A percentile compares a stretch with the other conserved stretches of the same genome.
phyloP scores from a whole-genome alignment of 2,113 vertebrate species.

The Piaya cayana region DNA sequence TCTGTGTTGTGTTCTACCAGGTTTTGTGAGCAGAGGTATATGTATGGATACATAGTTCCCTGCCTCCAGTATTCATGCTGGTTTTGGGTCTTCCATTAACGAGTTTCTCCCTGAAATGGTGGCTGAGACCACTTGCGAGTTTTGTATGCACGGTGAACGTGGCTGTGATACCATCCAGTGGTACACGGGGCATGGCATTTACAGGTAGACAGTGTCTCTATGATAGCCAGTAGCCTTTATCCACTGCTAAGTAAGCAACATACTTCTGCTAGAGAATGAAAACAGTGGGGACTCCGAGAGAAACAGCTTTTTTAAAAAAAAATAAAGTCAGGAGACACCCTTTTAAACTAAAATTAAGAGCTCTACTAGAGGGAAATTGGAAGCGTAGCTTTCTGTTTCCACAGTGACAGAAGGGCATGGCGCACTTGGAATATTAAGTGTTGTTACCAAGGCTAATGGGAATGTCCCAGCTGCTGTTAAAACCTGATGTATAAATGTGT shows the following conservation, averaged over 20 bases:
- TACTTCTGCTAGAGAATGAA: background rate
- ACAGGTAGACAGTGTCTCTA: background rate
- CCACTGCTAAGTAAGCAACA: background rate
- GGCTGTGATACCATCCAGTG: background rate
- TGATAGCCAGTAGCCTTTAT: background rate
- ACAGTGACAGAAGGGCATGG: background rate
- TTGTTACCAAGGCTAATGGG: background rate
- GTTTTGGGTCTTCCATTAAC: background rate
- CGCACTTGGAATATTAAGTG: background rate
- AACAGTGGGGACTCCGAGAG: background rate
- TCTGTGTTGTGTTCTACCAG: background rate
- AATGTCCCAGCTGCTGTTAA: background rate
- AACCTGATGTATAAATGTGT: background rate
- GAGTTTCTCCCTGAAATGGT: background rate
- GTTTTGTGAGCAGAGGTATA: background rate
- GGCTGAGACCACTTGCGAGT: background rate
- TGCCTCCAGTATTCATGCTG: background rate
- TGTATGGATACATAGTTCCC: background rate
- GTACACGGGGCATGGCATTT: background rate
- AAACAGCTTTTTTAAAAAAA: background rate
- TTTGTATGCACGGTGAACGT: fast-evolving
- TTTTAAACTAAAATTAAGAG: background rate
- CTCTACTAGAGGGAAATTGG: background rate
- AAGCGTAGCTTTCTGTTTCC: background rate
- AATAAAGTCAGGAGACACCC: background rate